Evolutionary conservation across 2,888 invertebrate genomes (phyloP), one percentile per base, ranked within the genome.

Genomic region (Cheilosia urbana): DNA sequence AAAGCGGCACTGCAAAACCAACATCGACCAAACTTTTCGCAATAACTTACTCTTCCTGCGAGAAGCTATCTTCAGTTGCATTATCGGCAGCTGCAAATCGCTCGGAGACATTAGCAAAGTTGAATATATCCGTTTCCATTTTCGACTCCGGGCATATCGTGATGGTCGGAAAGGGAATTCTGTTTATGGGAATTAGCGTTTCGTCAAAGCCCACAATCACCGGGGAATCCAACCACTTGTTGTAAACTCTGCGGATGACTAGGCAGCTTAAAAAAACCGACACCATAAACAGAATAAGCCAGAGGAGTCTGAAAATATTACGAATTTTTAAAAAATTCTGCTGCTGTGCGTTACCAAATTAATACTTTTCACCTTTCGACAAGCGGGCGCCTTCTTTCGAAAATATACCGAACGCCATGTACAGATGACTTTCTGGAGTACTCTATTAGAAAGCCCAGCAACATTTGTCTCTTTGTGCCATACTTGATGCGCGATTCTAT

Each of bases 111-210:
- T 89, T 90, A 0, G 88, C 81, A 78, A 91, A 92, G 65, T 91
- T 89, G 30, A 91, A 92, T 2, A 87, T 62, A 11, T 89, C 87
- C 3, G 89, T 88, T 47, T 91, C 91, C 89, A 90, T 91, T 89
- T 91, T 91, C 6, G 91, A 91, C 87, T 92, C 91, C 3, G 91
- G 91, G n/a, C 92, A 91, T 19, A 91, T 90, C 24, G 91, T 91
- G 3, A 91, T 89, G 0, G 91, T 92, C 13, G 91, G 91, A 88
- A 91, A 91, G 11, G 91, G 91, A 75, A 91, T 90, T 78, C 89
- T 90, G 63, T 90, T 89, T 21, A 92, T 90, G 0, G 91, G 91
- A 27, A 91, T 90, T 17, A 92, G 69, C 0, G 91, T 91, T 88
- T 91, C 91, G 40, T 91, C 91, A 13, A 92, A 92, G 15, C 91